Evolutionary conservation across 2,797 vertebrate species (phyloP).

Genomic region (Pipistrellus pygmaeus): DNA sequence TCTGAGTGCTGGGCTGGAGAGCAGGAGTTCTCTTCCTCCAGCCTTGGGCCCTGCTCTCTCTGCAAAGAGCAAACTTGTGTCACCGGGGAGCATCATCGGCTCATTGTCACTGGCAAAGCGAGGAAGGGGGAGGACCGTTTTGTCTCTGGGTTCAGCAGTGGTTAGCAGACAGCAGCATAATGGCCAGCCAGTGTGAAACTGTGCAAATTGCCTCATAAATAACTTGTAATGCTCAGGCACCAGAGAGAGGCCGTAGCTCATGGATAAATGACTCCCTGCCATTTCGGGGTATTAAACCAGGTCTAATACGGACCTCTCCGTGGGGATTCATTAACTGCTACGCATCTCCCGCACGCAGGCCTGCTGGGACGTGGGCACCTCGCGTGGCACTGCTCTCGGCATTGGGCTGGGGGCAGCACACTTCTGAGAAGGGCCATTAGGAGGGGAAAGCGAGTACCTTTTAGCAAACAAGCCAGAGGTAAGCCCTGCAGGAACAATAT

Average conservation of each 20-base stretch:
- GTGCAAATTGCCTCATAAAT: constrained; percentile 89
- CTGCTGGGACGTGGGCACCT: constrained; percentile 67
- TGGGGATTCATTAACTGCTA: constrained; percentile 86
- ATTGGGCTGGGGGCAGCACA: constrained; percentile 70
- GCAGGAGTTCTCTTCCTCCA: background rate
- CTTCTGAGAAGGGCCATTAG: constrained; percentile 66
- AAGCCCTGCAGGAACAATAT: background rate
- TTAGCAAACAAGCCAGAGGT: background rate
- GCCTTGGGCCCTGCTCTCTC: constrained; percentile 29
- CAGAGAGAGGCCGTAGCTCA: constrained; percentile 80
- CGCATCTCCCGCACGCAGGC: constrained; percentile 81
- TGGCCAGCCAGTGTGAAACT: constrained; percentile 87
- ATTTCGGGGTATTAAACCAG: constrained; percentile 85
- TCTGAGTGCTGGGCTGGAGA: background rate
- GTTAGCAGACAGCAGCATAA: constrained; percentile 85
- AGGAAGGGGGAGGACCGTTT: constrained; percentile 65
- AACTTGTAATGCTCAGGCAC: constrained; percentile 85
- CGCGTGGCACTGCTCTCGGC: constrained; percentile 60
- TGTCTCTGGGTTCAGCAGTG: constrained; percentile 72
- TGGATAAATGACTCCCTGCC: constrained; percentile 87
- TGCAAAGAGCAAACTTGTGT: background rate
- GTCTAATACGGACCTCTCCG: constrained; percentile 83
- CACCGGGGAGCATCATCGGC: background rate
- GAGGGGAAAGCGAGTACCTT: constrained; percentile 74
- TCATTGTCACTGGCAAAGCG: constrained; percentile 51